Evolutionary conservation across 2,888 invertebrate species (phyloP).

Genomic region (Philereme vetulata): DNA sequence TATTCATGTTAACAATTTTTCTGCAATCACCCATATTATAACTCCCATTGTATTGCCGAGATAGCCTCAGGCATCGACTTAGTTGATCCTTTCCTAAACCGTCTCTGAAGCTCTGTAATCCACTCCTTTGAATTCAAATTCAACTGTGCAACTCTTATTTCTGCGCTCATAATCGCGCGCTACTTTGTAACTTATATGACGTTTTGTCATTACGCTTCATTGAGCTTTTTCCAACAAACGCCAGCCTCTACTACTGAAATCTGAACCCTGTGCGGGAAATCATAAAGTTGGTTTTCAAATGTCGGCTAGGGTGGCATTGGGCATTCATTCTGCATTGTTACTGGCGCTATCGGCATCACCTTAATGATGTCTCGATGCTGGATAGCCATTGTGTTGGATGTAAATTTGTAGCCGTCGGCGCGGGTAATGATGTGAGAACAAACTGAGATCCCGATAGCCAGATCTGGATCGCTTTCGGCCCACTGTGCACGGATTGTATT

Average conservation of each 20-base stretch:
- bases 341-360: conserved; percentile 84
- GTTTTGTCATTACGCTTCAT: conserved; percentile 63
- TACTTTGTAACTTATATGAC: conserved; percentile 70
- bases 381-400: conserved; percentile 84
- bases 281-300: conserved; percentile 55
- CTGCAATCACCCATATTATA: conserved; percentile 75
- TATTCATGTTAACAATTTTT: conserved; percentile 66
- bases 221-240: conserved; percentile 56
- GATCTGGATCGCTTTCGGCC: conserved; percentile 78
- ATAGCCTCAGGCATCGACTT: conserved; percentile 73
- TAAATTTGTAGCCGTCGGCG: conserved; percentile 84
- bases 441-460: conserved; percentile 82
- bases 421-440: conserved; percentile 85
- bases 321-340: conserved; percentile 55
- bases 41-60: conserved; percentile 73
- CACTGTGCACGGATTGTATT: conserved; percentile 72
- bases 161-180: conserved; percentile 65
- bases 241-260: conserved; percentile 42
- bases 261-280: conserved; percentile 39
- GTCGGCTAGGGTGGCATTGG: conserved; percentile 45
- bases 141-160: conserved; percentile 56
- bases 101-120: conserved; percentile 58
- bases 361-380: conserved; percentile 84
- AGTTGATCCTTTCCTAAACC: conserved; percentile 74
- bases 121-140: conserved; percentile 51